phyloP scores from a whole-genome alignment of 1,140 invertebrate species.

The Battus philenor region DNA sequence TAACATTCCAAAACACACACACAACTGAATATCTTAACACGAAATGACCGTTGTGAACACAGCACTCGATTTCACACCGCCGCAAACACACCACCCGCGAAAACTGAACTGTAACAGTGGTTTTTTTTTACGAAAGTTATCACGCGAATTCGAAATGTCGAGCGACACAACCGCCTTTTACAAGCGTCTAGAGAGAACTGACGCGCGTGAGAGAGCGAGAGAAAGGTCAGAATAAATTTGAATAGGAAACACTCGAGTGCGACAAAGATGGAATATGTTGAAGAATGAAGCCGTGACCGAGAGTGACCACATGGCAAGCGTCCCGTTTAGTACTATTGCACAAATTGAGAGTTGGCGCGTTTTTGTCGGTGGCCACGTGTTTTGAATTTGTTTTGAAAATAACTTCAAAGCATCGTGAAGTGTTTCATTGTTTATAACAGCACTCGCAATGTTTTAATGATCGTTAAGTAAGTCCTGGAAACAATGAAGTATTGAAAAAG shows the following conservation, averaged over 20 bases:
- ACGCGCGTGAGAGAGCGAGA: slow-evolving; percentile 38
- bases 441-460: slow-evolving; percentile 12
- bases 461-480: slow-evolving; percentile 8
- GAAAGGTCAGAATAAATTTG: slow-evolving; percentile 37
- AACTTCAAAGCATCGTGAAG: slow-evolving; percentile 27
- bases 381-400: slow-evolving; percentile 33
- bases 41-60: slow-evolving; percentile 30
- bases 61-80: slow-evolving; percentile 36
- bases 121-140: slow-evolving; percentile 62
- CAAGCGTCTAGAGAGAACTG: slow-evolving; percentile 34
- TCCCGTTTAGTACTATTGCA: slow-evolving; percentile 52
- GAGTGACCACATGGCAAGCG: slow-evolving; percentile 66
- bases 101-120: slow-evolving; percentile 45
- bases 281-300: slow-evolving; percentile 46
- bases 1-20: slow-evolving; percentile 59
- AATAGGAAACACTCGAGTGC: slow-evolving; percentile 24
- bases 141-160: slow-evolving; percentile 26
- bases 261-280: slow-evolving; percentile 35
- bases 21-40: slow-evolving; percentile 34
- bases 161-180: slow-evolving; percentile 26
- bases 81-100: slow-evolving; percentile 41
- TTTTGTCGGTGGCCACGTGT: slow-evolving; percentile 56
- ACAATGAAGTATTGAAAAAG: slow-evolving; percentile 9
- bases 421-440: slow-evolving; percentile 23
- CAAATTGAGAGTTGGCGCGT: slow-evolving; percentile 55